Evolutionary conservation across 2,113 vertebrate genomes (phyloP), one percentile per base, ranked within the genome.

Genomic region (Promerops cafer): DNA sequence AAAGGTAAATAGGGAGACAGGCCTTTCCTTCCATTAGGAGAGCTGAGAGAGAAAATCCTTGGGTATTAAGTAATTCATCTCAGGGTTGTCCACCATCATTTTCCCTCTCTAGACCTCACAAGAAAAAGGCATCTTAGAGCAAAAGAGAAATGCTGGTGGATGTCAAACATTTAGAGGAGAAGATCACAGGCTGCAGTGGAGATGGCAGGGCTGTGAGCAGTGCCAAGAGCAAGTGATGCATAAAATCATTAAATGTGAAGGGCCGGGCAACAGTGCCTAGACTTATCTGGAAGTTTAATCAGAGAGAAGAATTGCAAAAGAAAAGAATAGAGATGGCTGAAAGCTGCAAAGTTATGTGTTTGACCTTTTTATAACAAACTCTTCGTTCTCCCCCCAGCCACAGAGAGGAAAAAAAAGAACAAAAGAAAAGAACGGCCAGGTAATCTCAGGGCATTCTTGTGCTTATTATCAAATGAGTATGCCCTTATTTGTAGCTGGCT

Each of bases 291-390:
- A 96, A 93, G 77, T 97, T 96, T 97, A 98, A 97, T 97, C 95
- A 97, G 92, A 97, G 96, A 98, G 97, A 98, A 97, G 96, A 97
- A 97, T 95, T 97, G 91, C 96, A 84, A 92, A 94, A 95, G 95
- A 97, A 97, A 97, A 95, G 95, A 96, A 96, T 93, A 96, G 94
- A 98, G 96, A 97, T 77, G 93, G 95, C 94, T 93, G 87, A 89
- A 91, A 96, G 83, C 95, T 90, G 87, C 94, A 96, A 97, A 97
- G 95, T 97, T 96, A 97, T 91, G 74, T 86, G 89, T 91, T 94
- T 97, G 95, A 97, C 91, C 91, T 97, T 97, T 97, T 94, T 95
- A 93, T 94, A 97, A 95, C 86, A 95, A 87, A 92, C 86, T 93
- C 79, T 68, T 30, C 45, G 8, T 78, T 70, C 69, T 53, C 44